Evolutionary conservation across 2,888 invertebrate species (phyloP).

Genomic region (Parascotia fuliginaria): DNA sequence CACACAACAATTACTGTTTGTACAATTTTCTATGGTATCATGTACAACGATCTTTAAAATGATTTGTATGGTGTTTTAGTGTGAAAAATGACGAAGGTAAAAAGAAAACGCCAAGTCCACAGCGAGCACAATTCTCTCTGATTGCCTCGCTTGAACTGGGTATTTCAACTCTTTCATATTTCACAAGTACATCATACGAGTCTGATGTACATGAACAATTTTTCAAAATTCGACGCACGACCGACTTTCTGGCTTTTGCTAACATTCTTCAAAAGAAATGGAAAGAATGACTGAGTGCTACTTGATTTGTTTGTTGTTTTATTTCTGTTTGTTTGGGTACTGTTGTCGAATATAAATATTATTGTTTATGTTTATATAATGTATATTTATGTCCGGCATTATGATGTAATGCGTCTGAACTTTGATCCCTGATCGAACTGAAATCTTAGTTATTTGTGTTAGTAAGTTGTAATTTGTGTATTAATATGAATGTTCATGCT

Average conservation of each 20-base stretch:
- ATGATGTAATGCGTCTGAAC: too few species aligned
- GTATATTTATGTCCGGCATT: too few species aligned
- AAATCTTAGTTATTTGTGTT: too few species aligned
- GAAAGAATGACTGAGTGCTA: not conserved
- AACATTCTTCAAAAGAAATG: not conserved
- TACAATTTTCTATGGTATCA: not conserved
- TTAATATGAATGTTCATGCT: too few species aligned
- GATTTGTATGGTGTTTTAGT: not conserved
- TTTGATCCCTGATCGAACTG: too few species aligned
- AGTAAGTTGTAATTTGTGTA: too few species aligned
- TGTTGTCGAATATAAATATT: too few species aligned
- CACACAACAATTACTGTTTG: not conserved
- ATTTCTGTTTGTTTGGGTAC: too few species aligned
- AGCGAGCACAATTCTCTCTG: slow-evolving; percentile 8
- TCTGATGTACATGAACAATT: not conserved
- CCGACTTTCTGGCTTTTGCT: not conserved
- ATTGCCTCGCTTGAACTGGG: slow-evolving; percentile 2
- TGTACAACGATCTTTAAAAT: slow-evolving; percentile 3
- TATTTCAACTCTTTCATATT: slow-evolving; percentile 8
- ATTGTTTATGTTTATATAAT: too few species aligned
- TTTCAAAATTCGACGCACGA: not conserved
- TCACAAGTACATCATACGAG: not conserved
- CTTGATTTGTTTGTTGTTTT: not conserved
- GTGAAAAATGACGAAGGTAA: not conserved
- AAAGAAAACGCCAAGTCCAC: not conserved